Conservation (phyloP, 2,113 vertebrate species). For the Melanotaenia duboulayi region DNA sequence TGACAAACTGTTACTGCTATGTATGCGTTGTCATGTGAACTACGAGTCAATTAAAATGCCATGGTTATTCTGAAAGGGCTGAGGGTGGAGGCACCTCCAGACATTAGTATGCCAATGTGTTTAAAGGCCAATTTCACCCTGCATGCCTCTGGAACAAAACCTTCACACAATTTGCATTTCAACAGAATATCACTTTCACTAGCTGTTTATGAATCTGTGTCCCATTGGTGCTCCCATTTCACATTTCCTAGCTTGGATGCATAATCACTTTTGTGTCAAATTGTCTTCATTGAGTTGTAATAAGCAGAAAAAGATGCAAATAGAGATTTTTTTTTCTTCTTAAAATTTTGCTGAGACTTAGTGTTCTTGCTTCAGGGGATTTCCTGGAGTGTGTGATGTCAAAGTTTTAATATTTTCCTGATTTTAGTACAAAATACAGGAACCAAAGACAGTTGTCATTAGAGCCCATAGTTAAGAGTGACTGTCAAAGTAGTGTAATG, state of each 20-base stretch:
- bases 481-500: conserved; percentile 17
- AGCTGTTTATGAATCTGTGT: conserved; percentile 66
- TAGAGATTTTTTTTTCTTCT: conserved; percentile 30
- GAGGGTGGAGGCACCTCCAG: conserved; percentile 71
- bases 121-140: conserved; percentile 82
- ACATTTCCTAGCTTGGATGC: conserved; percentile 70
- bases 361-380: conserved; percentile 29
- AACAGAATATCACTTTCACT: conserved; percentile 78
- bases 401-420: conserved; percentile 6
- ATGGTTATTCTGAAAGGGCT: conserved; percentile 63
- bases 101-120: conserved; percentile 76
- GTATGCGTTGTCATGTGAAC: conserved; percentile 64
- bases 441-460: conserved; percentile 32
- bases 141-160: conserved; percentile 80
- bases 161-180: conserved; percentile 75
- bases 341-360: conserved; percentile 34
- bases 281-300: conserved; percentile 71
- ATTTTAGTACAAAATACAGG: conserved; percentile 33
- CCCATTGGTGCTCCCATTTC: conserved; percentile 59
- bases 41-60: conserved; percentile 67
- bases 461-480: conserved; percentile 16
- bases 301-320: conserved; percentile 58
- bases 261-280: conserved; percentile 75
- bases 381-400: conserved; percentile 26
- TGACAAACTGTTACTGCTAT: no score